These are phyloP conservation scores for Aselliscus stoliczkanus DNA, from an alignment of 2,797 vertebrate species.

Conservation along the genomic window DNA sequence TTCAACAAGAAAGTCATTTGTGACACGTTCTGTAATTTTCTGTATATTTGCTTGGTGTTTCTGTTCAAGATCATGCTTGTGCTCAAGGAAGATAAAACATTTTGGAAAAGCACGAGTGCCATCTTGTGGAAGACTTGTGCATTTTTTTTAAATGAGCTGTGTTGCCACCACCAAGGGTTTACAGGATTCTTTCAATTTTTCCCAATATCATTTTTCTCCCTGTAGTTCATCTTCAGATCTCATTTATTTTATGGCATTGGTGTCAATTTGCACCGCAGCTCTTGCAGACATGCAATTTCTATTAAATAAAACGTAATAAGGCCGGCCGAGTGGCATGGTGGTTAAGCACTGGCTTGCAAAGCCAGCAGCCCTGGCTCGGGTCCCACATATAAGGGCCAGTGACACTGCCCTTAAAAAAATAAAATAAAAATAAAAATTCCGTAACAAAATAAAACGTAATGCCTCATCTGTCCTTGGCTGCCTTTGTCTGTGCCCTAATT, in stretches of 20 bases:
- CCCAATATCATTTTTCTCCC: not conserved
- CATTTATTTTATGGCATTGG: not conserved
- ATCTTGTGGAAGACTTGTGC: conserved; percentile 65
- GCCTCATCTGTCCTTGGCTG: no score
- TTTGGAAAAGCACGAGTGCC: conserved; percentile 60
- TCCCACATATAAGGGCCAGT: no score
- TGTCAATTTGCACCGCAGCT: not conserved
- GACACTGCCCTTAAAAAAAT: no score
- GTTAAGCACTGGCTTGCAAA: no score
- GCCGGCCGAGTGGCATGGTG: no score
- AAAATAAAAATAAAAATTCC: no score
- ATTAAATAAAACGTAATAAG: not conserved
- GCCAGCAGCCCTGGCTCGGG: no score
- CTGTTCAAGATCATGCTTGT: not conserved
- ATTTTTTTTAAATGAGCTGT: not conserved
- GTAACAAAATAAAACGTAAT: not conserved
- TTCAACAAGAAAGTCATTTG: not conserved
- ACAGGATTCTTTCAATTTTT: not conserved
- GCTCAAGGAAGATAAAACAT: not conserved
- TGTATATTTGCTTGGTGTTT: not conserved
- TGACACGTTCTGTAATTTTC: not conserved
- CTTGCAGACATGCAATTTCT: not conserved
- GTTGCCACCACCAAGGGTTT: not conserved
- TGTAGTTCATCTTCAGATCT: not conserved
- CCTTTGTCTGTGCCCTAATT: not conserved